phyloP scores from a whole-genome alignment of 2,797 vertebrate genomes.

The Sciaenops ocellatus region DNA sequence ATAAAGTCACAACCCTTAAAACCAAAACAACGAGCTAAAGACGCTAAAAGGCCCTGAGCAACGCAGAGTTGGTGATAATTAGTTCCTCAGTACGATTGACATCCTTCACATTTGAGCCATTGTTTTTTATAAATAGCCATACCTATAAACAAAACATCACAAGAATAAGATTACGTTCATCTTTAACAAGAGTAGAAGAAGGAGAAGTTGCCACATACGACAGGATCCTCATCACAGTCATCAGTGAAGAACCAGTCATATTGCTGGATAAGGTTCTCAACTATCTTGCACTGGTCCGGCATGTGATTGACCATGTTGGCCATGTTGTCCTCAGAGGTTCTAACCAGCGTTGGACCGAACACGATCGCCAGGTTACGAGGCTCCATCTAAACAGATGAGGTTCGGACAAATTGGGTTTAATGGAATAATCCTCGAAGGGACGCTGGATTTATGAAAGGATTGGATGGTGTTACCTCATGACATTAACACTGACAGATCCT shows the following conservation, averaged over 20 bases:
- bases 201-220: conserved; percentile 87
- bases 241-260: conserved; percentile 99
- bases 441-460: not conserved
- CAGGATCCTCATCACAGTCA: conserved; percentile 92
- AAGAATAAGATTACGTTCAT: not conserved
- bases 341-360: conserved; percentile 97
- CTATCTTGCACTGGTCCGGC: conserved; percentile 99
- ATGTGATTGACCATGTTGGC: conserved; percentile 99
- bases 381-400: conserved; percentile 90
- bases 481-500: conserved; percentile 18
- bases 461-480: conserved; percentile 6
- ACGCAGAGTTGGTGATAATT: not conserved
- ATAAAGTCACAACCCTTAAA: not conserved
- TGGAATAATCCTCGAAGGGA: conserved; percentile 6
- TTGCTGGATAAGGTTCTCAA: conserved; percentile 99
- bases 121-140: not conserved
- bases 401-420: conserved; percentile 4
- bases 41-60: not conserved
- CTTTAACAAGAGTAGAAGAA: not conserved
- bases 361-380: conserved; percentile 98
- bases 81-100: not conserved
- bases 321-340: conserved; percentile 99
- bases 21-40: not conserved
- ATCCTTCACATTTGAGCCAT: not conserved
- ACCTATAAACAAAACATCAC: not conserved